Evolutionary conservation across 92 coral and sea anemone species (phyloP).

Genomic region (Micromussa lordhowensis): DNA sequence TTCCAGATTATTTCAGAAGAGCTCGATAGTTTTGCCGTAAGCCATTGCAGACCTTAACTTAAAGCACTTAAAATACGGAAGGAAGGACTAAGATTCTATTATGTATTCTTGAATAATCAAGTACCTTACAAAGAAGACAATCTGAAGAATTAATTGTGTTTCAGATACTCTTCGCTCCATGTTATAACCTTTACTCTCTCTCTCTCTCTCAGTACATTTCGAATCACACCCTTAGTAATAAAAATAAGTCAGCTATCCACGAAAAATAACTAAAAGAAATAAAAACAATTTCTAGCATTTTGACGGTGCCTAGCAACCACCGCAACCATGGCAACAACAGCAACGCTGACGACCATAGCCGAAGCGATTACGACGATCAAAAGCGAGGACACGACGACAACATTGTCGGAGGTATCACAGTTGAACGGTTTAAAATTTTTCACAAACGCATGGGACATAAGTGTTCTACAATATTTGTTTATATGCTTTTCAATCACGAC

Average conservation of each 20-base stretch:
- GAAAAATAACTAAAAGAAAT: not conserved
- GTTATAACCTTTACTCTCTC: not conserved
- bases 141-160: not conserved
- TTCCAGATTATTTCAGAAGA: too few species aligned
- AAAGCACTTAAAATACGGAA: not conserved
- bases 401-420: slow-evolving; percentile 88
- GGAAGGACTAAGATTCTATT: not conserved
- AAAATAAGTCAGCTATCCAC: slow-evolving; percentile 20
- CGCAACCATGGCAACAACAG: slow-evolving; percentile 99
- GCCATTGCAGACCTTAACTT: not conserved
- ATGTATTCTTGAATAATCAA: too few species aligned
- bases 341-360: slow-evolving; percentile 99
- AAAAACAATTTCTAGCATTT: slow-evolving; percentile 72
- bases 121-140: not conserved
- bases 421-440: not conserved
- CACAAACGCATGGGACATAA: not conserved
- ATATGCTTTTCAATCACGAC: not conserved
- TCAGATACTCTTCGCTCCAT: not conserved
- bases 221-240: slow-evolving; percentile 21
- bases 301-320: slow-evolving; percentile 99
- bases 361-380: slow-evolving; percentile 99
- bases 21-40: too few species aligned
- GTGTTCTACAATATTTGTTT: not conserved
- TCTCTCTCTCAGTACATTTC: slow-evolving; percentile 40
- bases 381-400: slow-evolving; percentile 98